Base-by-base conservation (phyloP, 2,113 vertebrate genomes). In the Anthoscopus minutus region DNA sequence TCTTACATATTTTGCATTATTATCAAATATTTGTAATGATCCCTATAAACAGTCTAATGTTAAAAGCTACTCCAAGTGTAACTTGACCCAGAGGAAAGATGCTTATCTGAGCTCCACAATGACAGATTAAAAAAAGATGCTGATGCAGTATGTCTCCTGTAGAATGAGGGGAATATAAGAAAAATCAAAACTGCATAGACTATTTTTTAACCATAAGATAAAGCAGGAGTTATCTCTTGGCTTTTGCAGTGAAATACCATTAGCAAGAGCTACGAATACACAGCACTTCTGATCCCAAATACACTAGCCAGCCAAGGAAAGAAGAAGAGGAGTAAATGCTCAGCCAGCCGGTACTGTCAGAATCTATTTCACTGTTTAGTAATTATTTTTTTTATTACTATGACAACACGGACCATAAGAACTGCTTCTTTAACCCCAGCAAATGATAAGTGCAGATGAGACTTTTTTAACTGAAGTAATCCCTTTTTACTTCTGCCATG, bases 11-110 rank as follows among this genome's bases (percentile, higher is more conserved):
- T 97, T 97, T 95, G 88, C 93, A 69, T 96, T 86, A 96, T 96
- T 97, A 97, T 96, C 96, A 96, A 97, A 96, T 97, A 97, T 97
- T 97, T 97, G 97, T 95, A 91, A 91, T 53, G 93, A 97, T 92
- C 96, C 95, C 71, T 93, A 88, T 58, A 97, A 97, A 96, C 96
- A 81, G 94, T 30, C 95, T 92, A 78, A 97, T 88, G 89, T 74
- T 94, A 96, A 97, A 90, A 96, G 97, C 96, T 94, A 90, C 96
- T 97, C 95, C 89, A 88, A 97, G 89, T 91, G 97, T 97, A 97
- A 97, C 96, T 87, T 31, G 92, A 97, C 96, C 97, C 86, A 40
- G 87, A 87, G 94, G 92, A 96, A 90, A 85, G 95, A 85, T 96
- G 90, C 94, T 95, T 97, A 97, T 92, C 96, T 96, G 95, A 95